phyloP scores from a whole-genome alignment of 2,113 vertebrate genomes.

The Echinops telfairi region DNA sequence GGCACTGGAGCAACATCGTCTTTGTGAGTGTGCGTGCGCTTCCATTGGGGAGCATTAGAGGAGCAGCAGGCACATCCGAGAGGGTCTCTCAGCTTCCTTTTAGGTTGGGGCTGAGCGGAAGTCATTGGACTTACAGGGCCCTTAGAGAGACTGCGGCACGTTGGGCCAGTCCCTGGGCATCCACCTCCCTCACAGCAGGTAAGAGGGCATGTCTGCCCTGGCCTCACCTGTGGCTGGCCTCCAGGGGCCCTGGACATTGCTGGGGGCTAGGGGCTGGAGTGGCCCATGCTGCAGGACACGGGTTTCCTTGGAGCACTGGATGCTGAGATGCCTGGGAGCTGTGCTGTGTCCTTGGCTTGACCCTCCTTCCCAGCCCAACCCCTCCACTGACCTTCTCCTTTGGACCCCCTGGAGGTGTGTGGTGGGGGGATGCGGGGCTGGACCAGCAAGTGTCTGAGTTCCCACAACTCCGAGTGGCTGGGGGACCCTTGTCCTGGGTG shows the following conservation, averaged over 20 bases:
- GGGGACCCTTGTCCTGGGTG: too few species aligned
- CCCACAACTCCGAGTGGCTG: background rate
- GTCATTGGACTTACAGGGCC: background rate
- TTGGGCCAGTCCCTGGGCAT: too few species aligned
- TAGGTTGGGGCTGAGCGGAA: background rate
- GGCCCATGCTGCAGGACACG: background rate
- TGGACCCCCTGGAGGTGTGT: background rate
- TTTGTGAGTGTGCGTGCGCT: too few species aligned
- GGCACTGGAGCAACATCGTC: background rate
- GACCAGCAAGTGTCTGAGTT: background rate
- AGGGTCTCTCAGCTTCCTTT: background rate
- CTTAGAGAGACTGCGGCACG: background rate
- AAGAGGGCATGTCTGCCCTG: too few species aligned
- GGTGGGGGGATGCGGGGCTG: background rate
- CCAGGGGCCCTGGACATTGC: too few species aligned
- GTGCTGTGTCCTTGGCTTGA: too few species aligned
- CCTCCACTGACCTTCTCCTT: background rate
- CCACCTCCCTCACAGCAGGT: too few species aligned
- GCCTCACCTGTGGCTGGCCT: too few species aligned
- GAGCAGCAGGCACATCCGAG: accelerated
- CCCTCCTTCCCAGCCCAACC: background rate
- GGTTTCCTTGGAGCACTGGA: background rate
- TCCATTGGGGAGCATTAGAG: too few species aligned
- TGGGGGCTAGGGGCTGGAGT: background rate
- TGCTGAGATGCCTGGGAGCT: too few species aligned